Conservation (phyloP, 2,888 invertebrate genomes). For the Nemoura dubitans region DNA sequence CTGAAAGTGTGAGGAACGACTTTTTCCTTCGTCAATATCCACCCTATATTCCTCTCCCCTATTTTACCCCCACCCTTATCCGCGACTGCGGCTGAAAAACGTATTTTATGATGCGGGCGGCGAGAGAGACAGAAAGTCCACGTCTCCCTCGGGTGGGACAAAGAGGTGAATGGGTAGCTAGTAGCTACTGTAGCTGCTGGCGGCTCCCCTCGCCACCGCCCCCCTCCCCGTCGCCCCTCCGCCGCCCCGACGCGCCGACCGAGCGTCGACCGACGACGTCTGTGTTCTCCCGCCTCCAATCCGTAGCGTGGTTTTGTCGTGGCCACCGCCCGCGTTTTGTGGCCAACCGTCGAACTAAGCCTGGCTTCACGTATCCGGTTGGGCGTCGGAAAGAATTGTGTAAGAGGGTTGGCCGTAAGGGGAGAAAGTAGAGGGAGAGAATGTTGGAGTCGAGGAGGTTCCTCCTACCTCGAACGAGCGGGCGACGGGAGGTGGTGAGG, state of each 20-base stretch:
- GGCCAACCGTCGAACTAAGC: slow-evolving; percentile 56
- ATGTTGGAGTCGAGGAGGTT: slow-evolving; percentile 55
- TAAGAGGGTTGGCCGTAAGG: slow-evolving; percentile 54
- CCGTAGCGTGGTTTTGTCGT: slow-evolving; percentile 53
- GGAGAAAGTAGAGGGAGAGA: slow-evolving; percentile 60
- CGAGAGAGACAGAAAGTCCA: slow-evolving; percentile 45
- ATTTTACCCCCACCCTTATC: slow-evolving; percentile 44
- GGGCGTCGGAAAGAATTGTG: slow-evolving; percentile 48
- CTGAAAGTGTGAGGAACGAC: slow-evolving; percentile 45
- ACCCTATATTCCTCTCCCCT: slow-evolving; percentile 41
- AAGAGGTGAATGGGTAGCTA: slow-evolving; percentile 23
- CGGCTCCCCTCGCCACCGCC: slow-evolving; percentile 48
- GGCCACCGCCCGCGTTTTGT: slow-evolving; percentile 55
- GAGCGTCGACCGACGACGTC: slow-evolving; percentile 31
- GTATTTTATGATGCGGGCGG: slow-evolving; percentile 50
- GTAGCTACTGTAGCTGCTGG: slow-evolving; percentile 12
- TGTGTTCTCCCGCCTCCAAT: slow-evolving; percentile 49
- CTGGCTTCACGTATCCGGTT: slow-evolving; percentile 50
- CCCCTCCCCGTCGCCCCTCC: slow-evolving; percentile 51
- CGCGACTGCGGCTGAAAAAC: slow-evolving; percentile 51
- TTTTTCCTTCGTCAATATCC: slow-evolving; percentile 51
- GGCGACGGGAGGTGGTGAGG: background rate
- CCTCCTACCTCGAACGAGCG: slow-evolving; percentile 26
- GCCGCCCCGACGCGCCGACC: background rate
- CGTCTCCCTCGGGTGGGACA: slow-evolving; percentile 33